These are phyloP conservation scores for Brenthis hecate DNA, from an alignment of 2,888 invertebrate genomes.

Conservation along the genomic window DNA sequence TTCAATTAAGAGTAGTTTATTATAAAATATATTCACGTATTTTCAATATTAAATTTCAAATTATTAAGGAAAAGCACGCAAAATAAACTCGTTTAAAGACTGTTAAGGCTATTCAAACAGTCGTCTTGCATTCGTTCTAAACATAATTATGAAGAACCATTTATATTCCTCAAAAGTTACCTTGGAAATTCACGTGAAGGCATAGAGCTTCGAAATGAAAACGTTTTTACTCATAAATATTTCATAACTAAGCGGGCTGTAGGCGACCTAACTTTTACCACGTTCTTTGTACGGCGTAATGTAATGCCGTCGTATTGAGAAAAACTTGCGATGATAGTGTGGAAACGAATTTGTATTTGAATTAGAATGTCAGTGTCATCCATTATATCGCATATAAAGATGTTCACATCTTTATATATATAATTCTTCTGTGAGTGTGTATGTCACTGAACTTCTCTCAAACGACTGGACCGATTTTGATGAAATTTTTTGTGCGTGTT, in stretches of 20 bases:
- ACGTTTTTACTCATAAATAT: constrained; percentile 58
- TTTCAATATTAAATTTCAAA: constrained; percentile 5
- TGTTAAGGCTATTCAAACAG: constrained; percentile 28
- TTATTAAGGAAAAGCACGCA: constrained; percentile 3
- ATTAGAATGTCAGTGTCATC: background rate
- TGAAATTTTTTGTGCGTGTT: no score
- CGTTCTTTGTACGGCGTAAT: constrained; percentile 40
- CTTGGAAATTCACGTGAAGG: constrained; percentile 46
- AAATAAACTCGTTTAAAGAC: constrained; percentile 19
- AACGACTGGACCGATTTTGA: no score
- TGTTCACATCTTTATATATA: no score
- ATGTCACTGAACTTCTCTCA: no score
- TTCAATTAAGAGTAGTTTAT: background rate
- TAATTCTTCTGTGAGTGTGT: no score
- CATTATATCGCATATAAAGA: no score
- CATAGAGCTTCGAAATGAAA: constrained; percentile 45
- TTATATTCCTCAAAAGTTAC: constrained; percentile 47
- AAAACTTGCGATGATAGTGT: constrained; percentile 32
- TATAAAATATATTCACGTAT: background rate
- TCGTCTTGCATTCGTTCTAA: constrained; percentile 34
- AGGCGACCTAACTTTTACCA: constrained; percentile 38
- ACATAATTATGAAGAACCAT: constrained; percentile 45
- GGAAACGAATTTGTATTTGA: constrained; percentile 10
- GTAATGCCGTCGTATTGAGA: constrained; percentile 36
- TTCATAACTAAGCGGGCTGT: constrained; percentile 53